These are phyloP conservation scores for Papilio xuthus DNA, from an alignment of 1,140 invertebrate species.

Conservation along the genomic window DNA sequence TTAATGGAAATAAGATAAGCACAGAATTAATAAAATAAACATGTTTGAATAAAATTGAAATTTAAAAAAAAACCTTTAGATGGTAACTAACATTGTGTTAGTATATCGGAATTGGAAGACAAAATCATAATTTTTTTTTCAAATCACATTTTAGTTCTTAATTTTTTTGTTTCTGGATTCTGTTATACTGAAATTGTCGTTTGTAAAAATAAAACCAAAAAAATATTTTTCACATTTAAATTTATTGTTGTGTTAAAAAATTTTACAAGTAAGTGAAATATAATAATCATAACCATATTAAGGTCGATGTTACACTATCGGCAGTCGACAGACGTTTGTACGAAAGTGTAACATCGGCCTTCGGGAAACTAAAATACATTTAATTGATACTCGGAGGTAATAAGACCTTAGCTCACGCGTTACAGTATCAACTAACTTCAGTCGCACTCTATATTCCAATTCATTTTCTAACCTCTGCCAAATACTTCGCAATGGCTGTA, in stretches of 20 bases:
- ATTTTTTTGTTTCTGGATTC: too few relatives aligned
- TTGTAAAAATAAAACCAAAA: constrained; percentile 55
- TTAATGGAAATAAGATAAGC: too few relatives aligned
- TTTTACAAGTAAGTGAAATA: constrained; percentile 80
- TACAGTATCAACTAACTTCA: constrained; percentile 77
- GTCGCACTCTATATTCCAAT: constrained; percentile 64
- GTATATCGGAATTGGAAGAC: too few relatives aligned
- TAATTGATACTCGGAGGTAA: constrained; percentile 81
- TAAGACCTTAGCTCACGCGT: constrained; percentile 73
- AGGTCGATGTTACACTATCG: constrained; percentile 63
- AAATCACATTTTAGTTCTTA: too few relatives aligned
- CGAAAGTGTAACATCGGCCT: constrained; percentile 61
- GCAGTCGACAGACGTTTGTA: constrained; percentile 27
- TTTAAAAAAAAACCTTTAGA: too few relatives aligned
- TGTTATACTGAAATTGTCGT: background rate
- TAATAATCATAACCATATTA: constrained; percentile 74
- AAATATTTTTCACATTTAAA: constrained; percentile 75
- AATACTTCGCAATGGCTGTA: constrained; percentile 49
- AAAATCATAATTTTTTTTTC: too few relatives aligned
- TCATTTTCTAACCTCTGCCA: constrained; percentile 52
- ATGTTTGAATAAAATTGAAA: too few relatives aligned
- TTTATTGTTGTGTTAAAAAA: constrained; percentile 81
- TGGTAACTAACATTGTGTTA: too few relatives aligned
- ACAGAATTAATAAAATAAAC: too few relatives aligned
- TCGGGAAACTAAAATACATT: constrained; percentile 69